Evolutionary conservation across 2,888 invertebrate species (phyloP).

Genomic region (Aradus depressus): DNA sequence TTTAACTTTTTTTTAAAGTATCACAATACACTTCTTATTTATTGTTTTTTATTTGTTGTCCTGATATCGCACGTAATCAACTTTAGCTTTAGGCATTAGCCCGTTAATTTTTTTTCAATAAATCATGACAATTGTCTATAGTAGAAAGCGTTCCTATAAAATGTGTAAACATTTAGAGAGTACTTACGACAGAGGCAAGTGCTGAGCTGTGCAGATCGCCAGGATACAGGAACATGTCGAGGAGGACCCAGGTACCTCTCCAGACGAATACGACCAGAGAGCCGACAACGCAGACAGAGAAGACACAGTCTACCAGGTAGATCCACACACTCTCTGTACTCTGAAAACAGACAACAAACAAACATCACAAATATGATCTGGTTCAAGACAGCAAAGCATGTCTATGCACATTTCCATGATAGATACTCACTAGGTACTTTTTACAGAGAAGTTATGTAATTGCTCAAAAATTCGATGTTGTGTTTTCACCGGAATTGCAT

Average conservation of each 20-base stretch:
- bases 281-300: constrained; percentile 73
- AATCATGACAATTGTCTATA: no score
- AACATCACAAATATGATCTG: no score
- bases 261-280: constrained; percentile 79
- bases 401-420: background rate
- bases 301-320: constrained; percentile 72
- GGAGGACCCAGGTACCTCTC: constrained; percentile 73
- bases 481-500: no score
- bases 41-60: no score
- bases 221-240: constrained; percentile 71
- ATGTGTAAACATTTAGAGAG: background rate
- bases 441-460: no score
- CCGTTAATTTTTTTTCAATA: no score
- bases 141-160: no score
- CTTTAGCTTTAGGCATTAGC: no score
- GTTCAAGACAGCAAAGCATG: background rate
- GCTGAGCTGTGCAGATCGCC: constrained; percentile 54
- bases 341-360: constrained; percentile 28
- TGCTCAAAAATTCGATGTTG: no score
- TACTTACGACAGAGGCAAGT: constrained; percentile 67
- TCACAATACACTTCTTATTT: no score
- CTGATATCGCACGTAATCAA: no score
- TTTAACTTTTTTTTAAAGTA: no score
- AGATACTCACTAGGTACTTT: background rate
- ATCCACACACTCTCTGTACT: constrained; percentile 36